These are phyloP conservation scores for Melanotus villosus DNA, from an alignment of 2,888 invertebrate species.

Conservation along the genomic window DNA sequence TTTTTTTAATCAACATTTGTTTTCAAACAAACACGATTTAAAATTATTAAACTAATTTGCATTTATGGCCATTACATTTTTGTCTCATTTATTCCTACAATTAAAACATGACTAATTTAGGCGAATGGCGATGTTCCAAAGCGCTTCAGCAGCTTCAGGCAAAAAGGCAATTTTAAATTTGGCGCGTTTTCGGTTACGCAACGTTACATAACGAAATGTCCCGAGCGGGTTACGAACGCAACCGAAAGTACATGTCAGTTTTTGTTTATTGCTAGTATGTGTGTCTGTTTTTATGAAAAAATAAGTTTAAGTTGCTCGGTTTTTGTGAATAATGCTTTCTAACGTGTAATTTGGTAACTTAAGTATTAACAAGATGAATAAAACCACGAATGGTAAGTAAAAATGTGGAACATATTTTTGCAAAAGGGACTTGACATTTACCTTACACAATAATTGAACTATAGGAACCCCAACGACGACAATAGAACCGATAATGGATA, in stretches of 20 bases:
- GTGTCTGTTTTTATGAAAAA: constrained; percentile 22
- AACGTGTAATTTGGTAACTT: constrained; percentile 1
- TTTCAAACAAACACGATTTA: no score
- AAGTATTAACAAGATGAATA: constrained; percentile 15
- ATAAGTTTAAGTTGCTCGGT: constrained; percentile 10
- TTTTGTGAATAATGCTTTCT: constrained; percentile 27
- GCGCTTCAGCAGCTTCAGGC: no score
- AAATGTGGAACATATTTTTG: constrained; percentile 8
- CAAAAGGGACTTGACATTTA: constrained; percentile 24
- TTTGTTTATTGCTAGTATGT: constrained; percentile 37
- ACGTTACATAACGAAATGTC: not conserved
- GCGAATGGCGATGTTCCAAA: no score
- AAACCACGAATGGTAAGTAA: constrained; percentile 28
- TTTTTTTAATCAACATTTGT: no score
- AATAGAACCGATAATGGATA: constrained; percentile 66
- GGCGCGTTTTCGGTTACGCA: constrained; percentile 10
- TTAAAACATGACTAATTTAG: no score
- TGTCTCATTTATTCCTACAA: no score
- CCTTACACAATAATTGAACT: constrained; percentile 17
- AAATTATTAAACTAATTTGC: no score
- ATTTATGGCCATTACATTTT: no score
- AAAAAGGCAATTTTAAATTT: not conserved
- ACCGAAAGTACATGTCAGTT: constrained; percentile 35
- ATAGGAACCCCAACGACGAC: constrained; percentile 13
- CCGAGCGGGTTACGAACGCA: constrained; percentile 3